Percentiles rank a stretch among this genome's conserved stretches.
phyloP scores from a whole-genome alignment of 2,797 vertebrate genomes.

The Antrozous pallidus region DNA sequence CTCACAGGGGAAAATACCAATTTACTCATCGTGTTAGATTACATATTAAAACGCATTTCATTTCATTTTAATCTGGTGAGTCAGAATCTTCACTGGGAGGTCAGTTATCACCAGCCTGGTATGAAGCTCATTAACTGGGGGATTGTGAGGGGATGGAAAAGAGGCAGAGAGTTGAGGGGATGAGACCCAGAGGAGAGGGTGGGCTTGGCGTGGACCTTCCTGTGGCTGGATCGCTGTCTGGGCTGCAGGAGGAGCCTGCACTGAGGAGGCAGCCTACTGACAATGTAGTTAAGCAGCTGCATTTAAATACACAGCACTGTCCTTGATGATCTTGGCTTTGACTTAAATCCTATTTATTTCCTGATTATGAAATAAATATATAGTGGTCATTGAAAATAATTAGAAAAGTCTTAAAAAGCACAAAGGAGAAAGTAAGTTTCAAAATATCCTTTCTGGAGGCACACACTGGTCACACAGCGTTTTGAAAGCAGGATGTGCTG shows the following conservation, averaged over 20 bases:
- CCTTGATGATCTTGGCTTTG: background rate
- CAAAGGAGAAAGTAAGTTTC: background rate
- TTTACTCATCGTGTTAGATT: constrained; percentile 57
- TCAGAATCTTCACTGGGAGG: constrained; percentile 59
- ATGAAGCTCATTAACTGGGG: background rate
- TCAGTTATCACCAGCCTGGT: constrained; percentile 11
- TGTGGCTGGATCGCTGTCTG: rapidly evolving
- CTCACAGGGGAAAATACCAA: constrained; percentile 66
- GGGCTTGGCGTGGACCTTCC: background rate
- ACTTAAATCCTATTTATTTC: background rate
- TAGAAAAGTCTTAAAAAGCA: background rate
- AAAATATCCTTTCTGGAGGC: background rate
- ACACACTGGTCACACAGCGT: background rate
- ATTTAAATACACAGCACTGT: background rate
- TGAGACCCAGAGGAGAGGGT: background rate
- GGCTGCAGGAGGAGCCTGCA: background rate
- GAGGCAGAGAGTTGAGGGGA: background rate
- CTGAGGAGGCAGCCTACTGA: background rate
- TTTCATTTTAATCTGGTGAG: constrained; percentile 57
- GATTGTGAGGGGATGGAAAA: background rate
- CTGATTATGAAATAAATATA: background rate
- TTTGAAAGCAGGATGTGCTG: background rate
- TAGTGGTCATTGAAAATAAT: background rate
- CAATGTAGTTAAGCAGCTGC: background rate
- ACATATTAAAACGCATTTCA: constrained; percentile 65